Evolutionary conservation across 2,113 vertebrate genomes (phyloP).

Genomic region (Paramisgurnus dabryanus): DNA sequence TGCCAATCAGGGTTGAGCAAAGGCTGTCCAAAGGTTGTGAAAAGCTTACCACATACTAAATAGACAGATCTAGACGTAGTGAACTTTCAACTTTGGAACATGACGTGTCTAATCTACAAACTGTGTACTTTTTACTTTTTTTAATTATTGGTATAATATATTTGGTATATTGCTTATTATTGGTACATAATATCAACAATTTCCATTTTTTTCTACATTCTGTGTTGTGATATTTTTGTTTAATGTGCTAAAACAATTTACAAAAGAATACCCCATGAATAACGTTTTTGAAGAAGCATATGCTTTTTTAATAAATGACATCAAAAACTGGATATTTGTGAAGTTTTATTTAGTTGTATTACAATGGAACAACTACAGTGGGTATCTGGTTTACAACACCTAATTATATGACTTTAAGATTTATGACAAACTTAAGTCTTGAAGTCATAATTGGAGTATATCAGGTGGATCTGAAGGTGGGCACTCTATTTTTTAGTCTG

Average conservation of each 20-base stretch:
- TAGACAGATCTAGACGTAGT: constrained; percentile 19
- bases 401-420: too few relatives aligned
- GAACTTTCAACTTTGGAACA: constrained; percentile 51
- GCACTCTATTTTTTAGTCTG: constrained; percentile 39
- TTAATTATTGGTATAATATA: not conserved
- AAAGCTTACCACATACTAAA: constrained; percentile 43
- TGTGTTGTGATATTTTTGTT: not conserved
- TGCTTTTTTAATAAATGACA: not conserved
- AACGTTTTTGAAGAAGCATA: not conserved
- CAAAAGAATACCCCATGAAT: not conserved
- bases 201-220: not conserved
- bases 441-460: not conserved
- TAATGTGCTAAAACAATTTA: not conserved
- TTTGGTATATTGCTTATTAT: too few relatives aligned
- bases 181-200: too few relatives aligned
- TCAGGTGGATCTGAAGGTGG: not conserved
- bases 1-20: constrained; percentile 20
- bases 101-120: constrained; percentile 36
- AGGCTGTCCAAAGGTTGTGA: constrained; percentile 53
- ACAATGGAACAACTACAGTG: not conserved
- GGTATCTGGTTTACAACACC: not conserved
- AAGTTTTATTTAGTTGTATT: not conserved
- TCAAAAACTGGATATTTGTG: not conserved
- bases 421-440: too few relatives aligned
- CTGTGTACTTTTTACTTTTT: not conserved